Conservation (phyloP, 2,797 vertebrate genomes). For the Fringilla coelebs region DNA sequence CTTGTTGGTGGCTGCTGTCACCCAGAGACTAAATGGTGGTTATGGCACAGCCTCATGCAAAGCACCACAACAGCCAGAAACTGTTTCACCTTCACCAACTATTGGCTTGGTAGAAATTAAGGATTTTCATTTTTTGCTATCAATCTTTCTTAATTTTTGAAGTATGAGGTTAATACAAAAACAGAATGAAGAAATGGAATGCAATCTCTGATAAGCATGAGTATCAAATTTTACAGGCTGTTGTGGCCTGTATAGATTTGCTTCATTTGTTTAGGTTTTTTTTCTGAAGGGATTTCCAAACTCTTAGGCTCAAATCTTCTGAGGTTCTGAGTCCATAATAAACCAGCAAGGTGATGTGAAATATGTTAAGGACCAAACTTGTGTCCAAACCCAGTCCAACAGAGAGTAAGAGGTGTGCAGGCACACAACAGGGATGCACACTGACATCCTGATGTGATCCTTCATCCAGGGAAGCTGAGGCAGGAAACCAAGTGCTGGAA, state of each 20-base stretch:
- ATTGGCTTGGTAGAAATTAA: not conserved
- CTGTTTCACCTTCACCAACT: not conserved
- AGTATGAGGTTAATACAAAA: not conserved
- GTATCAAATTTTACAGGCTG: not conserved
- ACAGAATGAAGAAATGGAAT: not conserved
- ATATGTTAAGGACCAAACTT: not conserved
- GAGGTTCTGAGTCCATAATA: not conserved
- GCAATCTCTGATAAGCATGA: not conserved
- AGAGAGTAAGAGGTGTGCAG: not conserved
- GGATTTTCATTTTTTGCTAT: not conserved
- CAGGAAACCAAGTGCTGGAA: not conserved
- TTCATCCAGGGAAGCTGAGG: not conserved
- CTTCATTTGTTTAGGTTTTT: not conserved
- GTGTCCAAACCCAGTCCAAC: fast-evolving
- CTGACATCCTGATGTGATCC: not conserved
- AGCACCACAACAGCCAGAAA: not conserved
- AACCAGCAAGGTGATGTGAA: not conserved
- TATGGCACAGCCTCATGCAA: not conserved
- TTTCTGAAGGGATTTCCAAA: not conserved
- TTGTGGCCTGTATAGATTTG: not conserved
- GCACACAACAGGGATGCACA: not conserved
- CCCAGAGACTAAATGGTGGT: not conserved
- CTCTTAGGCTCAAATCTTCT: not conserved
- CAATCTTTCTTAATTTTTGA: not conserved
- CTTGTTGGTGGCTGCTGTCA: not conserved